Evolutionary conservation across 2,888 invertebrate species (phyloP).

Genomic region (Branchellion lobata): DNA sequence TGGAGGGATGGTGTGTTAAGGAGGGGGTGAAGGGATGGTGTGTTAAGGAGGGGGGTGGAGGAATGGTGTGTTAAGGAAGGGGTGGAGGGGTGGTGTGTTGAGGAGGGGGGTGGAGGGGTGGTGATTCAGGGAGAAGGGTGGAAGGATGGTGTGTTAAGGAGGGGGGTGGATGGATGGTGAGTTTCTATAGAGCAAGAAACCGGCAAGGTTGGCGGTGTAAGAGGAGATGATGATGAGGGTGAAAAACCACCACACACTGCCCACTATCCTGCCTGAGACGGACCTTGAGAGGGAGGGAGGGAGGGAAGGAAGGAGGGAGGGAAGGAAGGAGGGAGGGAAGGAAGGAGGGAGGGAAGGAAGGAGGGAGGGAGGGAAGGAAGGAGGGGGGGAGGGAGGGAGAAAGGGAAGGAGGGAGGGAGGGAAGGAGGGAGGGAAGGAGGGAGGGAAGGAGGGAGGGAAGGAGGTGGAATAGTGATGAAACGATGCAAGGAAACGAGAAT

Average conservation of each 20-base stretch:
- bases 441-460: slow-evolving; percentile 51
- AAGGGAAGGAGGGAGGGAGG: slow-evolving; percentile 49
- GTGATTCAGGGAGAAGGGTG: too few relatives aligned
- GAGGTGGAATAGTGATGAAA: slow-evolving; percentile 48
- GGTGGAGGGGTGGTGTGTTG: not conserved
- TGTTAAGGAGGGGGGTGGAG: not conserved
- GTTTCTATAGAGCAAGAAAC: not conserved
- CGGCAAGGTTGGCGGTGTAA: slow-evolving; percentile 88
- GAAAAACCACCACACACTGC: slow-evolving; percentile 99
- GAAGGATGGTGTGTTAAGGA: not conserved
- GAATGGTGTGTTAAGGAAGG: not conserved
- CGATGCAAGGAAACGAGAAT: slow-evolving; percentile 48
- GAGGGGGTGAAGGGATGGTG: not conserved
- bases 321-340: slow-evolving; percentile 42
- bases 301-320: too few relatives aligned
- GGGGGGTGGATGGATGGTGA: not conserved
- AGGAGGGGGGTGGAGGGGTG: too few relatives aligned
- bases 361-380: slow-evolving; percentile 50
- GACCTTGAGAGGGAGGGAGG: slow-evolving; percentile 68
- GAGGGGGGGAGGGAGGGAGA: slow-evolving; percentile 49
- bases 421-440: slow-evolving; percentile 50
- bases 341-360: slow-evolving; percentile 50
- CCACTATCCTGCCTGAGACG: slow-evolving; percentile 89
- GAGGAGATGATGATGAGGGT: slow-evolving; percentile 95
- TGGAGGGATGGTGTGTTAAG: too few relatives aligned